Evolutionary conservation across 2,888 invertebrate genomes (phyloP), one percentile per base, ranked within the genome.

Genomic region (Rhamnusium bicolor): DNA sequence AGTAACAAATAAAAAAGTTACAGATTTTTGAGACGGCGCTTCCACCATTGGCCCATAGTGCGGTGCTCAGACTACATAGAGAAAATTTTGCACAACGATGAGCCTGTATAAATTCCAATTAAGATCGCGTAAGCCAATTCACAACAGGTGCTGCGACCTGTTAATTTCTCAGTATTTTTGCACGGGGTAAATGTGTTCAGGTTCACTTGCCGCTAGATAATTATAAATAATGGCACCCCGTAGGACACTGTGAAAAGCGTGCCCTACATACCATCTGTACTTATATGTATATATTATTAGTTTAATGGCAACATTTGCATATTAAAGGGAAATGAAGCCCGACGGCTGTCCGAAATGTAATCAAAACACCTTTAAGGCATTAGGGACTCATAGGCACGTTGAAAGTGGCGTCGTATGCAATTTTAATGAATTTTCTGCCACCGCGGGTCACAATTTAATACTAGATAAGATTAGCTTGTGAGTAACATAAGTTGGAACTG

Each of bases 311-410:
- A 21, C 19, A 53, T 53, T 53, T 53, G 53, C 53, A 53, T 53
- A 53, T 3, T 21, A n/a, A 24, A 53, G 53, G 53, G 19, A 5
- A 53, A 5, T 53, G n/a, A 19, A 53, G 53, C 21, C 53, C 21
- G 53, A 21, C 53, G 40, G 18, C 19, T 18, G 60, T 60, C 40
- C 40, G 60, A 60, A 60, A 60, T 60, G 60, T 60, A 60, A 60
- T 60, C 60, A 60, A 60, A 60, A 60, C 53, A 53, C 53, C 53
- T 53, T 53, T 12, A 53, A 53, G 53, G 53, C 53, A 24, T 53
- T 53, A 53, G n/a, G 53, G 19, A n/a, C 40, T 40, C 2, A 60
- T 60, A 1, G 60, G 29, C 19, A 18, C 60, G 19, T 60, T 24
- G 10, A 54, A n/a, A 7, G 27, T 0, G n/a, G 10, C 21, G 51